Percentiles rank a stretch among this genome's conserved stretches.
These are phyloP conservation scores for Philonicus albiceps DNA, from an alignment of 2,888 invertebrate species.

Conservation along the genomic window DNA sequence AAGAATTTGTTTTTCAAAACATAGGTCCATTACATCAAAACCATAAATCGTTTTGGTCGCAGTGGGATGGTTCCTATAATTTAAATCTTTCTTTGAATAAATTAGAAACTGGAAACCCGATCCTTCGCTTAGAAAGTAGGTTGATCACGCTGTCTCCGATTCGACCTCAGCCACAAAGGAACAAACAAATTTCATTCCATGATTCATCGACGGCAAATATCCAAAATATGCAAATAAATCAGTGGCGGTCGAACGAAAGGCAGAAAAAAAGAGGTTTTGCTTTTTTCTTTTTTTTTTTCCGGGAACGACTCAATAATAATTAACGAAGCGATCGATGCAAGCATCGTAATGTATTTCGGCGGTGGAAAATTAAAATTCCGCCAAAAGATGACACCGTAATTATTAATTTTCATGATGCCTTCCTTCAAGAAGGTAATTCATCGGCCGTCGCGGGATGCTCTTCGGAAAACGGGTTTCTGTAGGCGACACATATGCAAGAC, in stretches of 20 bases:
- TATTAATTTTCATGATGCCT: not conserved
- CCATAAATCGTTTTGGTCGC: not conserved
- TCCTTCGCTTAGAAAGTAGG: not conserved
- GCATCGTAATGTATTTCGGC: not conserved
- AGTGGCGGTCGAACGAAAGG: not conserved
- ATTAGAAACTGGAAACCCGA: not conserved
- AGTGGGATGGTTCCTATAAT: not conserved
- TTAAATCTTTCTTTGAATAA: not conserved
- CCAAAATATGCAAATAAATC: not conserved
- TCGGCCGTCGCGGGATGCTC: not conserved
- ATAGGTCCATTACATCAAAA: not conserved
- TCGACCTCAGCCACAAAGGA: not conserved
- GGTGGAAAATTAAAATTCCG: not conserved
- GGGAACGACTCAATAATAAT: not conserved
- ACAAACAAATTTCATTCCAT: not conserved
- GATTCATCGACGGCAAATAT: not conserved
- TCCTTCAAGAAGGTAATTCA: not conserved
- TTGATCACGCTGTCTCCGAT: not conserved
- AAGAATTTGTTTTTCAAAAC: not conserved
- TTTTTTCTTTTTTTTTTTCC: not conserved
- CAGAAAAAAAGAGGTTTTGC: not conserved
- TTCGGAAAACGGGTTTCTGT: not conserved
- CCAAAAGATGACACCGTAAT: not conserved
- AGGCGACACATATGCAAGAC: not conserved
- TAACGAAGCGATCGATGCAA: not conserved